Evolutionary conservation across 2,888 invertebrate genomes (phyloP).

Genomic region (Galerucella calmariensis): DNA sequence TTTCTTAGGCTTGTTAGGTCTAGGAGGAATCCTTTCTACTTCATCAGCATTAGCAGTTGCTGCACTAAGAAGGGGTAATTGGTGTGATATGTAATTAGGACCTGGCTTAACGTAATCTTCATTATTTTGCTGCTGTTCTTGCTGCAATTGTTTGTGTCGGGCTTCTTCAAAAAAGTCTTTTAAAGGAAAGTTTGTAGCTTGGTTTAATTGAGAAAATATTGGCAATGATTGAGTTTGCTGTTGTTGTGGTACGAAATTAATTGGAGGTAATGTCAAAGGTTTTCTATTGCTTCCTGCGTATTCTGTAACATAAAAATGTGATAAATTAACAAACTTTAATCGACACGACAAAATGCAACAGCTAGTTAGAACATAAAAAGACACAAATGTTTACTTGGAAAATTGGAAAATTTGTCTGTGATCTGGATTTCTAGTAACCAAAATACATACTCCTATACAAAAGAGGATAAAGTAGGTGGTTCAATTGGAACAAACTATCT

Average conservation of each 20-base stretch:
- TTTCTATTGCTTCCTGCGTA: constrained; percentile 45
- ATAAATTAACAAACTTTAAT: background rate
- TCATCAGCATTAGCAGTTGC: constrained; percentile 47
- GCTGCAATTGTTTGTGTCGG: constrained; percentile 50
- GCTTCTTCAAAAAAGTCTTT: constrained; percentile 62
- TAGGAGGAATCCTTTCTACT: constrained; percentile 49
- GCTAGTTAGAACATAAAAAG: background rate
- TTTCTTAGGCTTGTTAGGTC: constrained; percentile 40
- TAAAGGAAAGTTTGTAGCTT: constrained; percentile 28
- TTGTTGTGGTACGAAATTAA: constrained; percentile 47
- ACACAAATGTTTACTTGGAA: background rate
- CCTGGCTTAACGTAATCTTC: constrained; percentile 53
- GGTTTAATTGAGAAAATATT: constrained; percentile 28
- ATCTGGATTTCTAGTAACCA: too few species aligned
- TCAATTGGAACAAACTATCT: too few species aligned
- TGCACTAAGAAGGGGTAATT: constrained; percentile 51
- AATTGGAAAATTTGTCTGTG: too few species aligned
- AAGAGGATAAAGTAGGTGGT: too few species aligned
- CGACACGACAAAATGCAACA: too few species aligned
- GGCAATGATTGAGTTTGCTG: constrained; percentile 28
- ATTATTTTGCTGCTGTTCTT: constrained; percentile 41
- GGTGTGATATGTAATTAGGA: constrained; percentile 58
- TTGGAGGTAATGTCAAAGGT: constrained; percentile 48
- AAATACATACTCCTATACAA: too few species aligned
- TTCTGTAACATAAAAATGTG: constrained; percentile 33